These are phyloP conservation scores for Lordiphosa fenestrarum DNA, from an alignment of 2,888 invertebrate species.

Conservation along the genomic window DNA sequence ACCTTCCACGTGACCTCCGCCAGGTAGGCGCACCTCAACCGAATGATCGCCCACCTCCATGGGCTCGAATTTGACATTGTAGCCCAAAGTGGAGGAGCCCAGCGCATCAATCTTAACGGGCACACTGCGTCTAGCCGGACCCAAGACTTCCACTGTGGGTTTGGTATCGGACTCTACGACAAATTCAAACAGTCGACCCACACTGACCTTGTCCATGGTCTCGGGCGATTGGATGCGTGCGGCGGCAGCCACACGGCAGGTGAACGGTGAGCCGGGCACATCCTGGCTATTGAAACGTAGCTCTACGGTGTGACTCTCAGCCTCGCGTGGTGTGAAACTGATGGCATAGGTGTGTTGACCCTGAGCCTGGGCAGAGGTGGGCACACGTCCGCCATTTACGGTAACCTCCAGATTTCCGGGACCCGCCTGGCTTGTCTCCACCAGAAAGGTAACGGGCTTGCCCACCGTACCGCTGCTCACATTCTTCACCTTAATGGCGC, in stretches of 20 bases:
- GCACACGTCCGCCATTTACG: conserved; percentile 97
- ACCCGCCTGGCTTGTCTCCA: conserved; percentile 98
- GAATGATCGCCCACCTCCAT: conserved; percentile 96
- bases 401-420: conserved; percentile 99
- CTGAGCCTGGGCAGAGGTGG: conserved; percentile 97
- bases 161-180: conserved; percentile 92
- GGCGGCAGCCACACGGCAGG: conserved; percentile 85
- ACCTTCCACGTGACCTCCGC: conserved; percentile 92
- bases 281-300: conserved; percentile 97
- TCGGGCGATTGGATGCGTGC: conserved; percentile 92
- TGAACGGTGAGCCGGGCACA: conserved; percentile 88
- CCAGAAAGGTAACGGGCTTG: conserved; percentile 94
- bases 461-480: conserved; percentile 93
- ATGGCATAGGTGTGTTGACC: conserved; percentile 98
- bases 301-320: conserved; percentile 95
- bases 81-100: conserved; percentile 76
- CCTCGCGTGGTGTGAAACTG: conserved; percentile 96
- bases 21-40: conserved; percentile 86
- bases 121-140: conserved; percentile 87
- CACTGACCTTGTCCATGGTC: conserved; percentile 93
- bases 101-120: conserved; percentile 83
- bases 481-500: conserved; percentile 96
- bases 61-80: conserved; percentile 88
- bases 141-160: conserved; percentile 90
- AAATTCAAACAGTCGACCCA: conserved; percentile 91